Base-by-base conservation (phyloP, 1,140 invertebrate species). In the Trachymyrmex cornetzi region DNA sequence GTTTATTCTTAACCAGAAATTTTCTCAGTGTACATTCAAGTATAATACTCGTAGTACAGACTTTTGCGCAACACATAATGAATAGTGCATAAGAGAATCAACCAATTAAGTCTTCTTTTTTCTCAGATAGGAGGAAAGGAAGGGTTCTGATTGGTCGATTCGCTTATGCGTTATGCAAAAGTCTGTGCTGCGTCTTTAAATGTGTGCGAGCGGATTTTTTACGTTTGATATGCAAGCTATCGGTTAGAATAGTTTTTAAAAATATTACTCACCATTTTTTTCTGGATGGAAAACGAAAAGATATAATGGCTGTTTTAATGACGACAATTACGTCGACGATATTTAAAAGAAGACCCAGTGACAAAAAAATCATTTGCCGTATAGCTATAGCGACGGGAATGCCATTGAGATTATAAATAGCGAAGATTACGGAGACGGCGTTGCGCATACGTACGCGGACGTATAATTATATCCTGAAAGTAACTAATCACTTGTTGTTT, bases 401-500 rank as follows among this genome's bases (percentile, higher is more conserved):
- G 80, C 80, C 69, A 75, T 84, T 84, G 67, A 74, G 38, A 71
- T 81, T 81, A 81, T 81, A 81, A 84, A 84, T 74, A 84, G 57
- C 55, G n/a, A 50, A 30, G 38, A 84, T 84, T 74, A 75, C 64
- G 30, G 22, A 57, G 79, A 34, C 53, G 79, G 11, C 34, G 34
- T 81, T 71, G 66, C 79, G 77, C 77, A 71, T 24, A 71, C 34
- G 19, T 34, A 67, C 22, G 14, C 22, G 22, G 27, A 72, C 19
- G 5, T 50, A 74, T 74, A 84, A 84, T 84, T 84, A 63, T 48
- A 63, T 74, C 69, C 38, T 84, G 80, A 75, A 81, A 84, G 69
- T 84, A 75, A 75, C 80, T 84, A 84, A 84, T 75, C 80, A 75
- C 69, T 84, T 69, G 22, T 74, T 75, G 69, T 84, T 84, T 84